Percentiles rank a stretch among this genome's conserved stretches.
phyloP scores from a whole-genome alignment of 2,113 vertebrate species.

The Bubo blakistoni region DNA sequence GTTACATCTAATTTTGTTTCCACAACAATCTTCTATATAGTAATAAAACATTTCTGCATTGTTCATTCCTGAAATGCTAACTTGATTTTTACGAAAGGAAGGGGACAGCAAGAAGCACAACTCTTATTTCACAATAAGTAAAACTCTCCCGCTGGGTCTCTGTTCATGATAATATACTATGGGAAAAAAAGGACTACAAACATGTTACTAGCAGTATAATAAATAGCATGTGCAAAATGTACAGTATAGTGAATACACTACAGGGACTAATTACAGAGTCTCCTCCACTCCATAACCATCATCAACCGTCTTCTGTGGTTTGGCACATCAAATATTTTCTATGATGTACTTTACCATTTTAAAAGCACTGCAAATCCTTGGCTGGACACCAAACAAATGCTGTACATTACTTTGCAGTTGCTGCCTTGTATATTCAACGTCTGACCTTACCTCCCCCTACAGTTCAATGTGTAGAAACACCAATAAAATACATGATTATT shows the following conservation, averaged over 20 bases:
- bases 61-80: not conserved
- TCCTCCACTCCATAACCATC: conserved; percentile 24
- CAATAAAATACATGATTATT: not conserved
- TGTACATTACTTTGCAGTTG: conserved; percentile 16
- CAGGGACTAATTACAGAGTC: conserved; percentile 11
- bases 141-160: not conserved
- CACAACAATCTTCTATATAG: not conserved
- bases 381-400: conserved; percentile 20
- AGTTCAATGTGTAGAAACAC: not conserved
- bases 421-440: not conserved
- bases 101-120: not conserved
- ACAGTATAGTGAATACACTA: conserved; percentile 28
- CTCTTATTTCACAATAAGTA: not conserved
- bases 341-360: conserved; percentile 21
- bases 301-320: conserved; percentile 47
- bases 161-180: conserved; percentile 17
- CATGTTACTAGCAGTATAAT: conserved; percentile 4
- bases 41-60: not conserved
- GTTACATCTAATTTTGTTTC: not conserved
- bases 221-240: conserved; percentile 46
- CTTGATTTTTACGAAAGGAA: not conserved
- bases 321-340: conserved; percentile 35
- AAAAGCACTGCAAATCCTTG: conserved; percentile 35
- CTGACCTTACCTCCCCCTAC: conserved; percentile 35
- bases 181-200: not conserved